These are phyloP conservation scores for Chaetogeoica ovagalla DNA, from an alignment of 2,888 invertebrate species.

Conservation along the genomic window DNA sequence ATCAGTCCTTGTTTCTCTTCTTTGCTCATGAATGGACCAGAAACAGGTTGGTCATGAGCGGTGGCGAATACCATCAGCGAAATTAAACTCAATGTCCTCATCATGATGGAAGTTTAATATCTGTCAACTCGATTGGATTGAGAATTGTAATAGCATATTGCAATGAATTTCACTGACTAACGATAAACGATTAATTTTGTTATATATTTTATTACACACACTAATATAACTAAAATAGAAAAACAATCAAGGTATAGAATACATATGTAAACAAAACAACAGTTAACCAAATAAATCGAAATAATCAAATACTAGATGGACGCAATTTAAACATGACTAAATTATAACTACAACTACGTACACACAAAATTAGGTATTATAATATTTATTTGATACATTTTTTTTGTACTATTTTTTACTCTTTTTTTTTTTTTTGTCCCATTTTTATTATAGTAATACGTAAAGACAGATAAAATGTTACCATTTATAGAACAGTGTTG, in stretches of 20 bases:
- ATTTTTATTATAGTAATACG: constrained; percentile 7
- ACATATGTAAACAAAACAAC: neutral
- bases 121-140: constrained; percentile 35
- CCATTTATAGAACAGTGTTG: constrained; percentile 10
- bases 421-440: constrained; percentile 5
- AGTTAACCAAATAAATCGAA: neutral
- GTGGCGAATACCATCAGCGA: constrained; percentile 27
- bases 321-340: neutral
- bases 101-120: constrained; percentile 20
- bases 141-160: constrained; percentile 34
- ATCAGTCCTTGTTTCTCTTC: constrained; percentile 42
- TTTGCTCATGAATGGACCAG: constrained; percentile 47
- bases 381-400: constrained; percentile 24
- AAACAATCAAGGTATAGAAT: neutral
- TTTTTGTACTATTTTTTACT: neutral
- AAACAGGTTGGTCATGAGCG: constrained; percentile 37
- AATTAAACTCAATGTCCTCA: constrained; percentile 16
- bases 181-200: neutral
- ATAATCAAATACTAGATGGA: neutral
- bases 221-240: neutral
- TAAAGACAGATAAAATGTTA: constrained; percentile 32
- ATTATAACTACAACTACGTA: constrained; percentile 26
- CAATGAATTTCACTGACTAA: neutral
- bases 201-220: neutral
- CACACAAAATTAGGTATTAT: constrained; percentile 11